phyloP scores from a whole-genome alignment of 2,888 invertebrate genomes.

The Amblyjoppa fuscipennis region DNA sequence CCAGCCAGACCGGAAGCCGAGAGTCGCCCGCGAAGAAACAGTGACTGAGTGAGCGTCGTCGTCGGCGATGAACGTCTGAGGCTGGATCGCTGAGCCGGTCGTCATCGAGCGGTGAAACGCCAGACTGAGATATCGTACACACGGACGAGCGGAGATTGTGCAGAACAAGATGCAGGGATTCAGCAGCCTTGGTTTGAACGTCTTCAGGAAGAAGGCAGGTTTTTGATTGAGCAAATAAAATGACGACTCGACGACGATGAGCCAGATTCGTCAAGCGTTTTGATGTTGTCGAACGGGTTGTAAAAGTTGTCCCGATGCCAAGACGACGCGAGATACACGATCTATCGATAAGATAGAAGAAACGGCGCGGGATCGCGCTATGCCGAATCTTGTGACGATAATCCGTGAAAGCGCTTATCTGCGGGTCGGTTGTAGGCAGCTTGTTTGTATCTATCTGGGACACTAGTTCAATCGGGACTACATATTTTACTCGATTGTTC shows the following conservation, averaged over 20 bases:
- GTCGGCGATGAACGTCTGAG: neutral
- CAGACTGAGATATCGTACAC: neutral
- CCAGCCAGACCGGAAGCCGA: conserved; percentile 39
- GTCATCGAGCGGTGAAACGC: conserved; percentile 10
- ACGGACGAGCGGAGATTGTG: conserved; percentile 32
- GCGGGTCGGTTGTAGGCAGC: neutral
- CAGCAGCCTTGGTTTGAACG: conserved; percentile 80
- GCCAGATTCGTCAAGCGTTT: neutral
- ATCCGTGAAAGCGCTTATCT: conserved; percentile 15
- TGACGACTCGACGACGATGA: neutral
- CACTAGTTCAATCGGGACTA: conserved; percentile 18
- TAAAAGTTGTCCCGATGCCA: conserved; percentile 31
- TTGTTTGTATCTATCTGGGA: conserved; percentile 27
- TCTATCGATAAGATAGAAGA: conserved; percentile 62
- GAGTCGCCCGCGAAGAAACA: conserved; percentile 34
- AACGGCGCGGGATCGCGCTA: conserved; percentile 12
- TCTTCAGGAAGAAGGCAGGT: conserved; percentile 83
- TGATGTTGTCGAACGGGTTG: conserved; percentile 27
- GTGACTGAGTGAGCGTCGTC: conserved; percentile 19
- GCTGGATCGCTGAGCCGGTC: neutral
- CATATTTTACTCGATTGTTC: conserved; percentile 7
- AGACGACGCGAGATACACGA: conserved; percentile 32
- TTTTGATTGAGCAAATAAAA: conserved; percentile 43
- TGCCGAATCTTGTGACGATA: conserved; percentile 2
- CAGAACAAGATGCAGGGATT: conserved; percentile 81